These are phyloP conservation scores for Numenius arquata DNA, from an alignment of 2,113 vertebrate genomes.

Conservation along the genomic window DNA sequence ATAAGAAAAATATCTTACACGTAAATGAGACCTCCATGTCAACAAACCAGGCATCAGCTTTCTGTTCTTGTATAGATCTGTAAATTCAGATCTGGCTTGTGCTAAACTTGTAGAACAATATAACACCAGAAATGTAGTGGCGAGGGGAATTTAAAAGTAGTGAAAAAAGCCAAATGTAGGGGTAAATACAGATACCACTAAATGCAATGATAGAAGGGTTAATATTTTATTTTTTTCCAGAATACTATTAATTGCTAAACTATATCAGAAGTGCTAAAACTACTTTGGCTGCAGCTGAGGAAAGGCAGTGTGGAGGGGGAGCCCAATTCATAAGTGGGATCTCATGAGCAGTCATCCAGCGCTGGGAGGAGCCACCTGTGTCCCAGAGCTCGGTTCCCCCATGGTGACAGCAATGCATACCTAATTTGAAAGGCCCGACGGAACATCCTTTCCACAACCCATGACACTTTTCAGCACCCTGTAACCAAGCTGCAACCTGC, in stretches of 20 bases:
- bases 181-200: not conserved
- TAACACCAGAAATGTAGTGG: not conserved
- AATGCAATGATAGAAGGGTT: not conserved
- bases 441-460: not conserved
- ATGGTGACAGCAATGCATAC: too few species aligned
- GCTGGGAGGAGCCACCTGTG: not conserved
- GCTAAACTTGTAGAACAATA: not conserved
- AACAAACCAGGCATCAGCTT: not conserved
- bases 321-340: rapidly evolving
- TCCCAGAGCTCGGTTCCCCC: rapidly evolving
- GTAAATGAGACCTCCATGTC: not conserved
- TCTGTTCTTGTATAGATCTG: not conserved
- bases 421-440: not conserved
- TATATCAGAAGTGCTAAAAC: not conserved
- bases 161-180: not conserved
- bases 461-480: not conserved
- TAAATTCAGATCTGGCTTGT: not conserved
- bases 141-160: not conserved
- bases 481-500: not conserved
- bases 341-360: rapidly evolving
- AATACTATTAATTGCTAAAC: not conserved
- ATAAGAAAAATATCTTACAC: not conserved
- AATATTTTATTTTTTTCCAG: not conserved
- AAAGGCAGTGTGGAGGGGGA: not conserved
- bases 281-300: not conserved